Conservation (phyloP, 2,797 vertebrate genomes). For the Periophthalmus magnuspinnatus region DNA sequence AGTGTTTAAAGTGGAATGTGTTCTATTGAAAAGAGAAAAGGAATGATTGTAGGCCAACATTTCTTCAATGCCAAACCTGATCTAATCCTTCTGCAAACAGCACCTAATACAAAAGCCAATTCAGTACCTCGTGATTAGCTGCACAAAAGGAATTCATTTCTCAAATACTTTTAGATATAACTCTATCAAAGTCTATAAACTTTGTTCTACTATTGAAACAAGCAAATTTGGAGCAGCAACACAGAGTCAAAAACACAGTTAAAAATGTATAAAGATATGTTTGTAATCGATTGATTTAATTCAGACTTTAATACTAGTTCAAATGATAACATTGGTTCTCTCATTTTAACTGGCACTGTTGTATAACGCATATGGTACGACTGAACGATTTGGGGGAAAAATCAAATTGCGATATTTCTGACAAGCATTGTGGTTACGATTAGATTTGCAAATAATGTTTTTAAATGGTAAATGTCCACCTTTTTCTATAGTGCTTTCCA, state of each 20-base stretch:
- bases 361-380: neutral
- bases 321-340: too few species aligned
- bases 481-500: too few species aligned
- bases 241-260: neutral
- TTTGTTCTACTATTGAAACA: neutral
- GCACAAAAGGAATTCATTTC: neutral
- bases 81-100: slow-evolving; percentile 6
- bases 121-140: neutral
- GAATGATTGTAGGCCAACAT: neutral
- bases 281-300: neutral
- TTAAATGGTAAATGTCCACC: too few species aligned
- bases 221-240: neutral
- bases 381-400: too few species aligned
- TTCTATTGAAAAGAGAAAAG: neutral
- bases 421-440: too few species aligned
- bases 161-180: slow-evolving; percentile 2
- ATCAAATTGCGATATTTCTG: too few species aligned
- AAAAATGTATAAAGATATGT: neutral
- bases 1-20: slow-evolving; percentile 13
- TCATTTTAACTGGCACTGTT: neutral
- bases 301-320: neutral
- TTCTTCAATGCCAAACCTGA: slow-evolving; percentile 8
- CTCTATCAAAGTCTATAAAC: neutral
- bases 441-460: too few species aligned
- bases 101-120: neutral